Percentiles rank a stretch among this genome's conserved stretches.
These are phyloP conservation scores for Timema cristinae DNA, from an alignment of 2,888 invertebrate genomes.

Conservation along the genomic window DNA sequence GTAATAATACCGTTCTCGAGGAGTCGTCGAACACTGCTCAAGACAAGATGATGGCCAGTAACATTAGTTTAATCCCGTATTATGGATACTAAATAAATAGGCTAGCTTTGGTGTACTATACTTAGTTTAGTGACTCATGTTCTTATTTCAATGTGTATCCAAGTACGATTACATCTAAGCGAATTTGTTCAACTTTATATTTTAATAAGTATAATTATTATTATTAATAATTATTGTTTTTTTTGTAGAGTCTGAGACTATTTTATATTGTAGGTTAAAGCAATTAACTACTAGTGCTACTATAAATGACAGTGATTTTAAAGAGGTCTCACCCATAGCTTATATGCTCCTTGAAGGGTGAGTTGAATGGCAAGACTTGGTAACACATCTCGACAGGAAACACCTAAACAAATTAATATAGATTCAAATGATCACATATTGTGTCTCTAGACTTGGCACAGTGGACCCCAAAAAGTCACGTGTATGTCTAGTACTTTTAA, in stretches of 20 bases:
- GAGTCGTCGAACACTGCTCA: constrained; percentile 6
- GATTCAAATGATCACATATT: no score
- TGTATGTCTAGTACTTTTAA: no score
- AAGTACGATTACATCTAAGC: no score
- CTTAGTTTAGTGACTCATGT: no score
- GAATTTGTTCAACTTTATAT: no score
- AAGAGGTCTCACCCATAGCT: background rate
- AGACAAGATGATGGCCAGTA: background rate
- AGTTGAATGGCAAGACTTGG: constrained; percentile 8
- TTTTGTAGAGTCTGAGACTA: background rate
- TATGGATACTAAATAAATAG: no score
- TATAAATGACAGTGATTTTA: background rate
- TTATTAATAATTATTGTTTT: background rate
- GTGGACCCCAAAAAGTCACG: no score
- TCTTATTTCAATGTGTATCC: no score
- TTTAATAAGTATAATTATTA: no score
- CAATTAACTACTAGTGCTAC: background rate
- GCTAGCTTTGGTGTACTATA: no score
- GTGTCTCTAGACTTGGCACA: background rate
- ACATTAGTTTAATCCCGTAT: no score
- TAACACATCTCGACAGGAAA: constrained; percentile 12
- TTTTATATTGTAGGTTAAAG: background rate
- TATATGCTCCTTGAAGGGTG: constrained; percentile 16
- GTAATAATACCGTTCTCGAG: constrained; percentile 12
- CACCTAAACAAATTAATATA: background rate